A percentile compares a stretch with the other conserved stretches of the same genome.
phyloP scores from a whole-genome alignment of 1,140 invertebrate genomes.

The Leptinotarsa defecta region DNA sequence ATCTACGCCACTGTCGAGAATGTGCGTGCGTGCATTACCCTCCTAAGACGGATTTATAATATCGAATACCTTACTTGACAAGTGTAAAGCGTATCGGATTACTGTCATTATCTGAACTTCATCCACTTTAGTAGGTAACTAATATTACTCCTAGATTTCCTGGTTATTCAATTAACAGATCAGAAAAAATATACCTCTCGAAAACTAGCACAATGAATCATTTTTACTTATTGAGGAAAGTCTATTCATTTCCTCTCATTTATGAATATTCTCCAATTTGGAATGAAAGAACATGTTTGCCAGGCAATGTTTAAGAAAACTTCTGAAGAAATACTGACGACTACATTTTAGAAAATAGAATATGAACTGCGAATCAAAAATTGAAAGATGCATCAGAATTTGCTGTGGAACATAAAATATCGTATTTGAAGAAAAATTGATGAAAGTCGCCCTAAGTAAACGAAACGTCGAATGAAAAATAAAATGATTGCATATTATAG shows the following conservation, averaged over 20 bases:
- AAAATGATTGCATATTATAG: too few species aligned
- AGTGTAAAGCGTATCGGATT: conserved; percentile 18
- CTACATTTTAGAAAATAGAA: too few species aligned
- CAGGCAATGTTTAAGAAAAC: too few species aligned
- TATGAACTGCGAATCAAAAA: too few species aligned
- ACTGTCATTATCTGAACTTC: conserved; percentile 25
- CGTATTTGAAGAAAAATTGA: too few species aligned
- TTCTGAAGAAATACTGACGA: too few species aligned
- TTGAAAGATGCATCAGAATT: too few species aligned
- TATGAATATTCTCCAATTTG: neutral
- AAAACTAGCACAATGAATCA: neutral
- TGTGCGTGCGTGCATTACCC: conserved; percentile 25
- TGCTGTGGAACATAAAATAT: too few species aligned
- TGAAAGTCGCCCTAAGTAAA: too few species aligned
- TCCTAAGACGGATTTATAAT: conserved; percentile 28
- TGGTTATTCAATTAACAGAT: conserved; percentile 22
- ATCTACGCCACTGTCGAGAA: conserved; percentile 10
- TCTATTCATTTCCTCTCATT: neutral
- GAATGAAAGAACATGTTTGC: too few species aligned
- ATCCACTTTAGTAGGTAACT: conserved; percentile 24
- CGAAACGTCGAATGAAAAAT: too few species aligned
- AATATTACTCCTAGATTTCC: conserved; percentile 22
- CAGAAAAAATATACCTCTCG: neutral
- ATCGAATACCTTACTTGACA: conserved; percentile 28
- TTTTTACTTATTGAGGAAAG: neutral